Percentiles rank a stretch among this genome's conserved stretches.
These are phyloP conservation scores for Apteryx mantelli DNA, from an alignment of 2,113 vertebrate genomes.

Conservation along the genomic window DNA sequence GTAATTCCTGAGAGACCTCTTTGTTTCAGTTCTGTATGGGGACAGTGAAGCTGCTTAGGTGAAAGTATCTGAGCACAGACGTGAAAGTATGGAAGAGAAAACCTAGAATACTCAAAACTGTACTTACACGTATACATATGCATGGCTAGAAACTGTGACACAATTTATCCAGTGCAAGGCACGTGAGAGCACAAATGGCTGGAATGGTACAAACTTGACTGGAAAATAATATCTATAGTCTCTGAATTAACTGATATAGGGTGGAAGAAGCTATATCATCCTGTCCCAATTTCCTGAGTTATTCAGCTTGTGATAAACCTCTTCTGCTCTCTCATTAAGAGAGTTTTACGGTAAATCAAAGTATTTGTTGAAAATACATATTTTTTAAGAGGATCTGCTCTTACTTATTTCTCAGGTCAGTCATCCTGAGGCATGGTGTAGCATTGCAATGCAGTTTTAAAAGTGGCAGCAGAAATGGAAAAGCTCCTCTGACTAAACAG, in stretches of 20 bases:
- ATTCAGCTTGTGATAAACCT: not conserved
- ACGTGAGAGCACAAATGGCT: not conserved
- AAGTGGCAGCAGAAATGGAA: not conserved
- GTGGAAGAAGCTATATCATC: not conserved
- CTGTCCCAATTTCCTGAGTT: not conserved
- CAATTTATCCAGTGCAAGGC: not conserved
- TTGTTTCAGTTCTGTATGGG: not conserved
- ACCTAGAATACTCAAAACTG: not conserved
- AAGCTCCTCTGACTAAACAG: slow-evolving; percentile 1
- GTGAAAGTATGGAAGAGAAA: not conserved
- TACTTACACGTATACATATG: not conserved
- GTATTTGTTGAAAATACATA: not conserved
- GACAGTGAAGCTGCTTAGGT: not conserved
- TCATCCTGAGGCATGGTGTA: not conserved
- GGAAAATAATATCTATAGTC: not conserved
- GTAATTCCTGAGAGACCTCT: not conserved
- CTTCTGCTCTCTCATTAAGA: not conserved
- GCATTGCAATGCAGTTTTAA: not conserved
- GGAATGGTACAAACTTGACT: not conserved
- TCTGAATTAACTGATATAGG: not conserved
- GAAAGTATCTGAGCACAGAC: not conserved
- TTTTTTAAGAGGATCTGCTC: not conserved
- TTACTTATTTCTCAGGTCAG: not conserved
- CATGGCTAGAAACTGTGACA: not conserved
- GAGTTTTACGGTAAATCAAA: not conserved